Base-by-base conservation (phyloP, 2,797 vertebrate species). In the Coregonus ussuriensis region DNA sequence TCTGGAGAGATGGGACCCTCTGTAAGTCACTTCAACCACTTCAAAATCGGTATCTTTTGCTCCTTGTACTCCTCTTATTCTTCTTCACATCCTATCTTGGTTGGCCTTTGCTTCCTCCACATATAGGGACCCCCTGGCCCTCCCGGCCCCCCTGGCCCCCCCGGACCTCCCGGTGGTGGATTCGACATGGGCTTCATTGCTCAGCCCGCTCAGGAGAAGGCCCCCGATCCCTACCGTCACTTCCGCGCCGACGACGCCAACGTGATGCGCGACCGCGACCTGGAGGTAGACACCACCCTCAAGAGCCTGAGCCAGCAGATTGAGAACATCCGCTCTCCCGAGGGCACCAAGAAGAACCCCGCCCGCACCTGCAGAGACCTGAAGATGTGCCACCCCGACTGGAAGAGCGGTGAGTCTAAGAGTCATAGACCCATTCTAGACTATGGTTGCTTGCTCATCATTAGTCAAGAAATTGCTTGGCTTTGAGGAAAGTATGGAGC, bases 221-320 rank as follows among this genome's bases (percentile, higher is more conserved):
- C 95, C 1, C 95, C 95, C 0, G 97, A 98, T 76, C 96, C 96
- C 31, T 96, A 94, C 89, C 97, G 96, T 69, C 94, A 95, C 91
- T 99, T 91, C 96, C 94, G 97, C 65, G 97, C 97, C 3, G 98
- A 99, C 3, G 98, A 99, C 0, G 97, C 98, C 83, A 98, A 97
- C 0, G 96, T 98, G 88, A 95, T 98, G 88, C 96, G 97, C 0
- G 98, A 99, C 89, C 96, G 97, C 0, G 97, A 99, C 88, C 94
- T 98, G 79, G 97, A 99, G 92, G 97, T 99, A 1, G 98, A 99
- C 91, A 96, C 94, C 90, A 99, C 98, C 85, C 97, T 99, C 88
- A 99, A 99, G 96, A 97, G 96, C 93, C 94, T 99, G 90, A 98
- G 95, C 95, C 96, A 98, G 91, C 98, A 99, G 94, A 98, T 99